These are phyloP conservation scores for Drosophila quasianomalipes DNA, from an alignment of 2,888 invertebrate genomes.

Conservation along the genomic window DNA sequence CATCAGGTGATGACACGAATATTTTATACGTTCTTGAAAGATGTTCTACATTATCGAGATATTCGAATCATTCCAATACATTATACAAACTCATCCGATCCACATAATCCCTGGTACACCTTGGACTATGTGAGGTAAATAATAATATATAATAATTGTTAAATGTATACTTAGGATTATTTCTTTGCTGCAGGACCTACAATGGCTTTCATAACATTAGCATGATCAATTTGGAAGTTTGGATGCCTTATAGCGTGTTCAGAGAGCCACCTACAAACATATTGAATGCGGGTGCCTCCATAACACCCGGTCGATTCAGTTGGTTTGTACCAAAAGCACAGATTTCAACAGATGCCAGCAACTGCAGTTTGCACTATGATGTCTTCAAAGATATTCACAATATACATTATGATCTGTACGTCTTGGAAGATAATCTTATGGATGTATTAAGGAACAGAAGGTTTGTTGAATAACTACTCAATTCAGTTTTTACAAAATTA, in stretches of 20 bases:
- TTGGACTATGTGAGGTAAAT: slow-evolving; percentile 67
- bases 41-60: slow-evolving; percentile 86
- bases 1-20: slow-evolving; percentile 87
- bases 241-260: slow-evolving; percentile 86
- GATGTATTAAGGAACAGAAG: slow-evolving; percentile 28
- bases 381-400: slow-evolving; percentile 68
- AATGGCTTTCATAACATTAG: slow-evolving; percentile 34
- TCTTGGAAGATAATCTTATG: slow-evolving; percentile 61
- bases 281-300: slow-evolving; percentile 86
- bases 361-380: slow-evolving; percentile 61
- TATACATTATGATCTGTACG: slow-evolving; percentile 66
- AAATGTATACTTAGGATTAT: background rate
- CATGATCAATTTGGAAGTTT: slow-evolving; percentile 90
- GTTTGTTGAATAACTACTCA: slow-evolving; percentile 41
- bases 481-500: background rate
- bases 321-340: slow-evolving; percentile 88
- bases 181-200: slow-evolving; percentile 40
- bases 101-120: slow-evolving; percentile 38
- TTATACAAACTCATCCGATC: slow-evolving; percentile 31
- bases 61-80: slow-evolving; percentile 84
- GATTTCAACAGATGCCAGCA: slow-evolving; percentile 38
- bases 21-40: slow-evolving; percentile 87
- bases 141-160: background rate
- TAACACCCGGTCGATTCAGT: slow-evolving; percentile 87
- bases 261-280: slow-evolving; percentile 77